Base-by-base conservation (phyloP, 2,888 invertebrate species). In the Epirrhoe alternata region DNA sequence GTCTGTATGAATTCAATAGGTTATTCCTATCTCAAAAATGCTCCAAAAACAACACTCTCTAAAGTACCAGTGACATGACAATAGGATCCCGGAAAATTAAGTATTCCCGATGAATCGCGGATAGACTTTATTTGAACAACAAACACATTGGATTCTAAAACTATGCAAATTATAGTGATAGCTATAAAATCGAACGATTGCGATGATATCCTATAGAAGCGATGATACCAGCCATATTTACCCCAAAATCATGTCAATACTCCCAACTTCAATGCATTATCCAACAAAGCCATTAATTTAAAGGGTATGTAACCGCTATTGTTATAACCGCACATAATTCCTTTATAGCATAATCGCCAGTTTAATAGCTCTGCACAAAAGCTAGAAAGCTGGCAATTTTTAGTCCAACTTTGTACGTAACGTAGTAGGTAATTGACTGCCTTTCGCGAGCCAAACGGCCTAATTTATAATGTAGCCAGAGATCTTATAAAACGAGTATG, bases 251-350 rank as follows among this genome's bases (percentile, higher is more conserved):
- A 0, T 5, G 12, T 50, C 45, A 45, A 24, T 5, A 38, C 6
- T 38, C 42, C 55, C 42, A 14, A 55, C 31, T 47, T 47, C 45
- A 31, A 31, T 16, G 31, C 47, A 8, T 24, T 33, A 30, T 5
- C 30, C 31, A 57, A 33, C 14, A 57, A 31, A 33, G 33, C 33
- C 47, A 49, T 47, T 31, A 16, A 14, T 30, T 14, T 33, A 17
- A 54, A 16, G 14, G 47, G 47, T 30, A 35, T 53, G 14, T 31
- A 52, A 52, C 55, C 57, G 55, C 52, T 49, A 52, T 68, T 64
- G 60, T 38, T 35, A 66, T 61, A 61, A 17, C 42, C 52, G 8
- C n/a, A 12, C 45, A 61, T 53, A 61, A 61, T 47, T 16, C 33
- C 7, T 31, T 33, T 52, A 60, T 45, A 31, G 17, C 8, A 53